phyloP scores from a whole-genome alignment of 2,113 vertebrate species.

The Carassius carassius region DNA sequence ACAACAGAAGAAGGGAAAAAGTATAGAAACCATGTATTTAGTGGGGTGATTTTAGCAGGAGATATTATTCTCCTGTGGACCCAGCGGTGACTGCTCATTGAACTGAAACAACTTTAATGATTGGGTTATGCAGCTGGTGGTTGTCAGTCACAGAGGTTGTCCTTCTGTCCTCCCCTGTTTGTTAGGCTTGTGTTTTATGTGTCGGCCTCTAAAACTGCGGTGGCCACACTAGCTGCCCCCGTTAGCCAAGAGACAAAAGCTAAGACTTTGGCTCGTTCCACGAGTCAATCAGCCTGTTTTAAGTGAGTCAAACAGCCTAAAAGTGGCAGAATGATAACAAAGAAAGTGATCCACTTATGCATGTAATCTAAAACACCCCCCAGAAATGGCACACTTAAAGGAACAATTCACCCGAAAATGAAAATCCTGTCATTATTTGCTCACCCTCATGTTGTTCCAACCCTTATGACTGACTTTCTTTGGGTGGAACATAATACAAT shows the following conservation, averaged over 20 bases:
- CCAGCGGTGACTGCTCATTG: slow-evolving; percentile 72
- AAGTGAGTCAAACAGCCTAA: slow-evolving; percentile 36
- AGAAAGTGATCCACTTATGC: slow-evolving; percentile 13
- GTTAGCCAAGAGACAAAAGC: slow-evolving; percentile 41
- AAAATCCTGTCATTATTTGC: slow-evolving; percentile 12
- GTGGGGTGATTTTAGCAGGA: slow-evolving; percentile 59
- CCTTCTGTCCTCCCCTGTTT: slow-evolving; percentile 53
- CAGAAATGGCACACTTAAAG: background rate
- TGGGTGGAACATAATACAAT: background rate
- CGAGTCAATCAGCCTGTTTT: slow-evolving; percentile 13
- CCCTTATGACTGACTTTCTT: background rate
- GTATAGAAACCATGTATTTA: slow-evolving; percentile 57
- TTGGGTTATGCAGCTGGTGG: slow-evolving; percentile 75
- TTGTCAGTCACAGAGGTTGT: slow-evolving; percentile 76
- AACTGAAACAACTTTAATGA: slow-evolving; percentile 78
- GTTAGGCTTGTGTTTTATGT: slow-evolving; percentile 61
- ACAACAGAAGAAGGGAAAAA: slow-evolving; percentile 43
- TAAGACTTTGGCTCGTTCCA: slow-evolving; percentile 17
- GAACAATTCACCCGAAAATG: background rate
- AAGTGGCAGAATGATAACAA: slow-evolving; percentile 34
- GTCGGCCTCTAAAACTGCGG: slow-evolving; percentile 64
- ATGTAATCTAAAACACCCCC: background rate
- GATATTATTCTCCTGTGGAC: slow-evolving; percentile 72
- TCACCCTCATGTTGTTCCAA: background rate
- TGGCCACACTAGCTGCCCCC: slow-evolving; percentile 51